A percentile compares a stretch with the other conserved stretches of the same genome.
Evolutionary conservation across 1,140 invertebrate genomes (phyloP).

Genomic region (Trichogramma pretiosum): DNA sequence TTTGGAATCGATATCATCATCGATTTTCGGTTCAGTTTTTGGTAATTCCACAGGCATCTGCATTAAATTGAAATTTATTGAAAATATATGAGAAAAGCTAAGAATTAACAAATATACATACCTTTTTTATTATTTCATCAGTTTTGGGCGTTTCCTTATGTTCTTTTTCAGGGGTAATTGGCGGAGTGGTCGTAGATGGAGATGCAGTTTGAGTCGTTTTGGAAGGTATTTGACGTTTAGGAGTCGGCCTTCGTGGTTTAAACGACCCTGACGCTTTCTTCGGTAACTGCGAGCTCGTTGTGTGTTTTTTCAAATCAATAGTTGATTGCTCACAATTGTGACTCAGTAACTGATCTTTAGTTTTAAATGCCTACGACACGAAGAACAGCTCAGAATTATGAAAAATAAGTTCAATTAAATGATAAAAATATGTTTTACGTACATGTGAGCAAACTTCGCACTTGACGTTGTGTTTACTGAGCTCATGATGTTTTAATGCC

Average conservation of each 20-base stretch:
- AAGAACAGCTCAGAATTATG: background rate
- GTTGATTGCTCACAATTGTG: conserved; percentile 37
- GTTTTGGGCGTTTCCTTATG: conserved; percentile 34
- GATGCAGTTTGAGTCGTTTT: conserved; percentile 31
- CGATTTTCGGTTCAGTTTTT: background rate
- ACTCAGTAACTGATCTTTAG: conserved; percentile 36
- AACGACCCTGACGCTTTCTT: conserved; percentile 39
- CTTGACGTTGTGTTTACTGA: conserved; percentile 38
- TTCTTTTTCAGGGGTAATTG: conserved; percentile 32
- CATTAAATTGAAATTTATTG: background rate
- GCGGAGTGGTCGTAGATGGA: conserved; percentile 9
- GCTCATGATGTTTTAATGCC: conserved; percentile 41
- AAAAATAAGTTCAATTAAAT: conserved; percentile 6
- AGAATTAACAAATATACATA: conserved; percentile 14
- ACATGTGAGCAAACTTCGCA: conserved; percentile 41
- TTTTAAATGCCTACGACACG: conserved; percentile 34
- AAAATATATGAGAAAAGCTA: background rate
- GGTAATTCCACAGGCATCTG: too few species aligned
- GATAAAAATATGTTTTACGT: conserved; percentile 19
- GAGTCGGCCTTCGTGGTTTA: conserved; percentile 38
- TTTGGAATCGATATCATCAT: conserved; percentile 10
- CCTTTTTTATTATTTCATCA: conserved; percentile 35
- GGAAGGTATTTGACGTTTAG: conserved; percentile 35
- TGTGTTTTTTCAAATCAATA: conserved; percentile 32
- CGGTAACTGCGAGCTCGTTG: conserved; percentile 34